Percentiles rank a stretch among this genome's conserved stretches.
phyloP scores from a whole-genome alignment of 2,797 vertebrate genomes.

The Podargus strigoides region DNA sequence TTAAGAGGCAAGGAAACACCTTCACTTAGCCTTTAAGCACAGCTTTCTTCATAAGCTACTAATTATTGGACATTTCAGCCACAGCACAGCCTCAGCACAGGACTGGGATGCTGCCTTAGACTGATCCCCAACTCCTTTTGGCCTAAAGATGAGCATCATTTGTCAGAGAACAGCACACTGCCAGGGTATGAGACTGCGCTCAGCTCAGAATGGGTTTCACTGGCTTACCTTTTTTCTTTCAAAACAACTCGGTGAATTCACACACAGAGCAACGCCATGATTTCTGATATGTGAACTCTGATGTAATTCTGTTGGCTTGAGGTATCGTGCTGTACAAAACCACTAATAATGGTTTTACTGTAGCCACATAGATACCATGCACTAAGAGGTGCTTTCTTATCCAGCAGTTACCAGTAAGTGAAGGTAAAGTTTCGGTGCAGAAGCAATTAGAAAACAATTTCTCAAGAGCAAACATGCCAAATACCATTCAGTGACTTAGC shows the following conservation, averaged over 20 bases:
- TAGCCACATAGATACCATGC: not conserved
- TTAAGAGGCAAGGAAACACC: not conserved
- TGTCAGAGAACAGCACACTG: not conserved
- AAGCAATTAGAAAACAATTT: not conserved
- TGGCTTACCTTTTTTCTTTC: not conserved
- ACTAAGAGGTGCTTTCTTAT: not conserved
- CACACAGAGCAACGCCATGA: not conserved
- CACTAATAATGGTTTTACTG: not conserved
- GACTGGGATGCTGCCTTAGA: not conserved
- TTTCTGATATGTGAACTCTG: not conserved
- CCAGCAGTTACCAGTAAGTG: not conserved
- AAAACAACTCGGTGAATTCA: not conserved
- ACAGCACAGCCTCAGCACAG: not conserved
- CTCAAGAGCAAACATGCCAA: not conserved
- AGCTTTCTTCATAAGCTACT: not conserved
- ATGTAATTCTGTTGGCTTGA: not conserved
- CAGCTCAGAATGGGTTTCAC: not conserved
- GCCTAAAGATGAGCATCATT: not conserved
- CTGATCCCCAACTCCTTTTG: not conserved
- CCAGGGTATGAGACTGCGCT: not conserved
- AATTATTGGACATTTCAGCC: accelerated
- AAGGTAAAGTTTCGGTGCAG: not conserved
- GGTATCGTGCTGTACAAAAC: not conserved
- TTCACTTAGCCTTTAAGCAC: not conserved
- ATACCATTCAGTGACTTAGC: not conserved